Conservation (phyloP, 2,888 invertebrate species). For the Eustalomyia histrio region DNA sequence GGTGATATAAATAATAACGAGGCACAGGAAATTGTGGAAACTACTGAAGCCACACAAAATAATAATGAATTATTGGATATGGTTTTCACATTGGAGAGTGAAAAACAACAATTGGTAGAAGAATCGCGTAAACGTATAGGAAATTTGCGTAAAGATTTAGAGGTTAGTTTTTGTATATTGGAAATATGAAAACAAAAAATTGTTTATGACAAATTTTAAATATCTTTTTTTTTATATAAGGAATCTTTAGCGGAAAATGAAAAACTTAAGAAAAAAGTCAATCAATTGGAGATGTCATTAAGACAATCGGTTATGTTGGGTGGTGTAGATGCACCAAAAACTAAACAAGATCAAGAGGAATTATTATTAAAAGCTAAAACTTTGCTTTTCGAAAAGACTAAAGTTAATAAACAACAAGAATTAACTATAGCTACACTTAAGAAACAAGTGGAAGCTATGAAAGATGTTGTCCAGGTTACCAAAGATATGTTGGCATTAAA, state of each 20-base stretch:
- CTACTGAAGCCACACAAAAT: slow-evolving; percentile 11
- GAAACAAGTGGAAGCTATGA: slow-evolving; percentile 86
- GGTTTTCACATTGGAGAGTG: slow-evolving; percentile 78
- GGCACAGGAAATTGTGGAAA: slow-evolving; percentile 30
- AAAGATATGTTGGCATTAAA: slow-evolving; percentile 89
- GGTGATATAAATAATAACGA: slow-evolving; percentile 67
- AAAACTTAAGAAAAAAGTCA: slow-evolving; percentile 74
- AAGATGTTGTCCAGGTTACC: slow-evolving; percentile 90
- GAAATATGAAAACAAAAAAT: neutral
- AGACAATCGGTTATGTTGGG: slow-evolving; percentile 77
- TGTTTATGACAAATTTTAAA: slow-evolving; percentile 4
- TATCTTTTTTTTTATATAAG: slow-evolving; percentile 68
- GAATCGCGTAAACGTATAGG: slow-evolving; percentile 76
- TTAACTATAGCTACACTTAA: slow-evolving; percentile 85
- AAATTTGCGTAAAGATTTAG: slow-evolving; percentile 76
- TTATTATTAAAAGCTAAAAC: slow-evolving; percentile 84
- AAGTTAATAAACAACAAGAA: slow-evolving; percentile 88
- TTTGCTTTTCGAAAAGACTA: slow-evolving; percentile 87
- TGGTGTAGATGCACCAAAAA: slow-evolving; percentile 76
- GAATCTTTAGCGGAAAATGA: slow-evolving; percentile 76
- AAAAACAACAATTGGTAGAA: slow-evolving; percentile 77
- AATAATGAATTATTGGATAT: slow-evolving; percentile 76
- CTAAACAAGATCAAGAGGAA: slow-evolving; percentile 78
- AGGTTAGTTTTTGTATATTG: slow-evolving; percentile 72
- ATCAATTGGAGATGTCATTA: slow-evolving; percentile 76